Evolutionary conservation across 2,797 vertebrate species (phyloP).

Genomic region (Kryptopterus vitreolus): DNA sequence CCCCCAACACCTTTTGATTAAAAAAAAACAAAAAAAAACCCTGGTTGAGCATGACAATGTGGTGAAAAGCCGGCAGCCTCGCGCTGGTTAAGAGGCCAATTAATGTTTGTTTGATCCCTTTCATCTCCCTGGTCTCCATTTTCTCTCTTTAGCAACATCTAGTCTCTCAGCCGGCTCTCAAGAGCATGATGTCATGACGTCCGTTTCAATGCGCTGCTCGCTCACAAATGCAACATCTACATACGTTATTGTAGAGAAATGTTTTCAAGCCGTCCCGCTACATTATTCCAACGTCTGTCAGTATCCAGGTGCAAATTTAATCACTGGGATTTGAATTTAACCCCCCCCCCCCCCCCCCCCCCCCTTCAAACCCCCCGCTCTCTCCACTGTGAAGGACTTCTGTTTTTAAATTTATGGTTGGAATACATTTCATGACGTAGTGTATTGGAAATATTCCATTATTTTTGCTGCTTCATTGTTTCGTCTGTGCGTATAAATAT

Average conservation of each 20-base stretch:
- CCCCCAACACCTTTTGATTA: not conserved
- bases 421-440: not conserved
- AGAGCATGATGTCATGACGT: conserved; percentile 34
- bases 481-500: not conserved
- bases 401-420: not conserved
- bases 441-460: not conserved
- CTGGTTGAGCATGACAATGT: conserved; percentile 10
- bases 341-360: no score
- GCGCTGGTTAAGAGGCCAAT: conserved; percentile 31
- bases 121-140: conserved; percentile 29
- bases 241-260: conserved; percentile 19
- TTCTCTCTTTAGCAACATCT: not conserved
- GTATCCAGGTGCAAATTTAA: not conserved
- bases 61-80: conserved; percentile 21
- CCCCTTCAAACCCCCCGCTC: no score
- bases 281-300: not conserved
- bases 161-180: not conserved
- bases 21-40: no score
- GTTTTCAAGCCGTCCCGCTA: not conserved
- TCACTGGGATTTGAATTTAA: not conserved
- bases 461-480: not conserved
- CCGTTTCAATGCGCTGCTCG: not conserved
- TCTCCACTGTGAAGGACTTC: not conserved
- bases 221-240: not conserved
- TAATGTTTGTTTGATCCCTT: conserved; percentile 34